Conservation (phyloP, 2,888 invertebrate species). For the Dendrolimus pini region DNA sequence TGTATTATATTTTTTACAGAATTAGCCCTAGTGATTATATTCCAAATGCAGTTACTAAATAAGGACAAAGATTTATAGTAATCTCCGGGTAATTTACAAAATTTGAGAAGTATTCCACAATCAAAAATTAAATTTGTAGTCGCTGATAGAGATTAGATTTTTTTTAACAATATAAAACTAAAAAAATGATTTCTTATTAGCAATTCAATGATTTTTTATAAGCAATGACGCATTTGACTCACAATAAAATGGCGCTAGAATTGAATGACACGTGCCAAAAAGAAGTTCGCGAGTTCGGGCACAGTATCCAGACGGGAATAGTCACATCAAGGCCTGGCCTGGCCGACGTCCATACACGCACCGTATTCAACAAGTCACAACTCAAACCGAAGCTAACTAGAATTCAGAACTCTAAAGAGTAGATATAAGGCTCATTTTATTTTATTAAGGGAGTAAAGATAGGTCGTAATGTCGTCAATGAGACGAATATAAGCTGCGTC, state of each 20-base stretch:
- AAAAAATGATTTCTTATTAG: not conserved
- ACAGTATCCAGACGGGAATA: conserved; percentile 71
- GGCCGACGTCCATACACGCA: conserved; percentile 61
- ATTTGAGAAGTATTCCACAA: too few species aligned
- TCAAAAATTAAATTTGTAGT: too few species aligned
- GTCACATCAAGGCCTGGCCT: conserved; percentile 70
- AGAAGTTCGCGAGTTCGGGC: conserved; percentile 49
- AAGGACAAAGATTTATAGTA: too few species aligned
- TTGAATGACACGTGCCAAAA: conserved; percentile 54
- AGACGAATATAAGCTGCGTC: conserved; percentile 65
- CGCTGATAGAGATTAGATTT: too few species aligned
- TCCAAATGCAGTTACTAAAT: too few species aligned
- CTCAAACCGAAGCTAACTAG: conserved; percentile 31
- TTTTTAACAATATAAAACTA: too few species aligned
- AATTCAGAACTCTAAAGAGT: conserved; percentile 46
- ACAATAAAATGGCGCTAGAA: conserved; percentile 47
- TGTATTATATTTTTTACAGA: too few species aligned
- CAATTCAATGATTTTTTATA: not conserved
- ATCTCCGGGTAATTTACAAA: too few species aligned
- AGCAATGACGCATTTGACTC: conserved; percentile 8
- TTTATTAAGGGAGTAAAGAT: conserved; percentile 27
- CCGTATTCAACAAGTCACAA: conserved; percentile 40
- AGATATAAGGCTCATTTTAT: conserved; percentile 41
- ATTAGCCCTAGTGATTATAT: too few species aligned
- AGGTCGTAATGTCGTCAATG: conserved; percentile 27